phyloP scores from a whole-genome alignment of 2,113 vertebrate species.

The Myocastor coypus region DNA sequence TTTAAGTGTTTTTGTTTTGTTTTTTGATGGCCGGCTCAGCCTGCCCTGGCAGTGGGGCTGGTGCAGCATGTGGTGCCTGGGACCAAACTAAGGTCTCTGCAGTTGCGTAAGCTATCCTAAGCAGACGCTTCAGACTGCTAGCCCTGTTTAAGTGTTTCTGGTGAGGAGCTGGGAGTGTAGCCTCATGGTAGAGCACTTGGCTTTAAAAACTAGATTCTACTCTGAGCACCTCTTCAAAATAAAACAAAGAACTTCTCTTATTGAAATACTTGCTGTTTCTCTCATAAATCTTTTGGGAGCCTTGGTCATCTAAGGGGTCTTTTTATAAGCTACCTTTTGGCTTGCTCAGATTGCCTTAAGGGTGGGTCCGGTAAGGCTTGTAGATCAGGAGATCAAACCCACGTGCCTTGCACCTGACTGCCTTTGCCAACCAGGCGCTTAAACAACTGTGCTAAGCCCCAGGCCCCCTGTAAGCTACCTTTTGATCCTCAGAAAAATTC shows the following conservation, averaged over 20 bases:
- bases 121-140: too few species aligned
- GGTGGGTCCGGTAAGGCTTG: too few species aligned
- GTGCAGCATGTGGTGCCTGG: too few species aligned
- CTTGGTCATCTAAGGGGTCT: background rate
- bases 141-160: background rate
- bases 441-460: too few species aligned
- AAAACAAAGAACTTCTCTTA: background rate
- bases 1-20: background rate
- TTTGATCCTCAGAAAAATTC: background rate
- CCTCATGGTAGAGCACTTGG: background rate
- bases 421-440: too few species aligned
- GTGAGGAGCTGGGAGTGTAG: background rate
- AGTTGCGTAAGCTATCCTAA: too few species aligned
- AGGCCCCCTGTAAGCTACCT: background rate
- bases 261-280: background rate
- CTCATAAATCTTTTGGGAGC: background rate
- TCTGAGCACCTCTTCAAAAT: background rate
- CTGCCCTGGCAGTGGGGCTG: too few species aligned
- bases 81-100: too few species aligned
- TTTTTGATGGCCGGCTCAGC: too few species aligned
- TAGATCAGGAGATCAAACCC: too few species aligned
- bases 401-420: too few species aligned
- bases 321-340: background rate
- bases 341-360: too few species aligned
- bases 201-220: background rate